phyloP scores from a whole-genome alignment of 2,113 vertebrate species.

The Halichoerus grypus region DNA sequence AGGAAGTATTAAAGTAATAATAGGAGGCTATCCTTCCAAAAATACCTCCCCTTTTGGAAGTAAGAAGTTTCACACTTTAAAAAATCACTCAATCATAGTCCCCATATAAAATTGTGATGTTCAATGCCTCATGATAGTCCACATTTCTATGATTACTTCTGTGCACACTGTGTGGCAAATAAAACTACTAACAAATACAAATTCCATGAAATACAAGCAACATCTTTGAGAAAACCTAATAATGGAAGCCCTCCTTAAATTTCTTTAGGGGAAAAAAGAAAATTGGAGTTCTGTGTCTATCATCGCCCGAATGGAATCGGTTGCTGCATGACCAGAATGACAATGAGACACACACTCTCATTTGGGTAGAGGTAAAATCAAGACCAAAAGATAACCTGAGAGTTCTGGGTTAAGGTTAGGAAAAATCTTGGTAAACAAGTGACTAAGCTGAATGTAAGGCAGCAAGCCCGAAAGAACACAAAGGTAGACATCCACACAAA shows the following conservation, averaged over 20 bases:
- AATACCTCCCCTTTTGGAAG: conserved; percentile 27
- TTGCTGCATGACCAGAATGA: not conserved
- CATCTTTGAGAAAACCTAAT: not conserved
- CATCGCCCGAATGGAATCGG: not conserved
- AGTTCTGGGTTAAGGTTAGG: not conserved
- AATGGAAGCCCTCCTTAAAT: not conserved
- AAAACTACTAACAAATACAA: not conserved
- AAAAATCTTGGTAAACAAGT: conserved; percentile 6
- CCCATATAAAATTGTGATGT: not conserved
- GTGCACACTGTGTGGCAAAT: not conserved
- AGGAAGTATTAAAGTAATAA: not conserved
- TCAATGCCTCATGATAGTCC: not conserved
- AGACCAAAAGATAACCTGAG: not conserved
- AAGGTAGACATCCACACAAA: not conserved
- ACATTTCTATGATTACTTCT: not conserved
- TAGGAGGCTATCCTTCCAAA: not conserved
- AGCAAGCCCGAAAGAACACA: not conserved
- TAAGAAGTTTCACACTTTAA: conserved; percentile 28
- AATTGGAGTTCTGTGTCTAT: not conserved
- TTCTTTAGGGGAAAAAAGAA: not conserved
- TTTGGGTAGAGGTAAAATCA: conserved; percentile 5
- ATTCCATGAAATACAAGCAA: not conserved
- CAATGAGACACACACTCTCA: not conserved
- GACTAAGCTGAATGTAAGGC: not conserved
- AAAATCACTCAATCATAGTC: not conserved